Evolutionary conservation across 1,140 invertebrate genomes (phyloP).

Genomic region (Arion vulgaris): DNA sequence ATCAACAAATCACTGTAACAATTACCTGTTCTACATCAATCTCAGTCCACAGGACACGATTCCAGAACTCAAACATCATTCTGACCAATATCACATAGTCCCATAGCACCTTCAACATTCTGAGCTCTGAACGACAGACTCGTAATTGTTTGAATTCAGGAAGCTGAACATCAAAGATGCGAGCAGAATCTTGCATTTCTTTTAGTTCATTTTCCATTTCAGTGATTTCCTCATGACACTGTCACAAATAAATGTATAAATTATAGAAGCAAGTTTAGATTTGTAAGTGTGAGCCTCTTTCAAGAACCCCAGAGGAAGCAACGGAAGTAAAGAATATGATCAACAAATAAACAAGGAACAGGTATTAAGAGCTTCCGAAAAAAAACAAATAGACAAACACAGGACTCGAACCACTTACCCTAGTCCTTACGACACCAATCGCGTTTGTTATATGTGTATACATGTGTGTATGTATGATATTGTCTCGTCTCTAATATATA

Average conservation of each 20-base stretch:
- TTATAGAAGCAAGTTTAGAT: too few relatives aligned
- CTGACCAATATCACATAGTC: conserved; percentile 92
- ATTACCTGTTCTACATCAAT: conserved; percentile 86
- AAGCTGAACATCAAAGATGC: conserved; percentile 92
- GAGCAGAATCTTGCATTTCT: conserved; percentile 88
- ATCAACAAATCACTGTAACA: too few relatives aligned
- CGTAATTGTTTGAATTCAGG: conserved; percentile 93
- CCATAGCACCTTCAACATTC: conserved; percentile 94
- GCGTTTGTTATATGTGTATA: too few relatives aligned
- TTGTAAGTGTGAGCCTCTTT: not conserved
- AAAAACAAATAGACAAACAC: too few relatives aligned
- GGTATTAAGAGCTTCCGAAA: too few relatives aligned
- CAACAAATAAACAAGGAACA: too few relatives aligned
- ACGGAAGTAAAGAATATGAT: too few relatives aligned
- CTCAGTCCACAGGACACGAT: conserved; percentile 94
- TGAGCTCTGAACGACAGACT: conserved; percentile 91
- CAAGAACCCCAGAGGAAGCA: too few relatives aligned
- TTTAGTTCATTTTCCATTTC: conserved; percentile 88
- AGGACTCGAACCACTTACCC: too few relatives aligned
- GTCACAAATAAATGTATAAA: not conserved
- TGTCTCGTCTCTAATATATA: too few relatives aligned
- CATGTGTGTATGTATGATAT: too few relatives aligned
- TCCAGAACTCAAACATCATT: conserved; percentile 94
- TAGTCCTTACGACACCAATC: too few relatives aligned
- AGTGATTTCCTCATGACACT: conserved; percentile 81